A percentile compares a stretch with the other conserved stretches of the same genome.
phyloP scores from a whole-genome alignment of 2,888 invertebrate genomes.

The Tenthredo amoena region DNA sequence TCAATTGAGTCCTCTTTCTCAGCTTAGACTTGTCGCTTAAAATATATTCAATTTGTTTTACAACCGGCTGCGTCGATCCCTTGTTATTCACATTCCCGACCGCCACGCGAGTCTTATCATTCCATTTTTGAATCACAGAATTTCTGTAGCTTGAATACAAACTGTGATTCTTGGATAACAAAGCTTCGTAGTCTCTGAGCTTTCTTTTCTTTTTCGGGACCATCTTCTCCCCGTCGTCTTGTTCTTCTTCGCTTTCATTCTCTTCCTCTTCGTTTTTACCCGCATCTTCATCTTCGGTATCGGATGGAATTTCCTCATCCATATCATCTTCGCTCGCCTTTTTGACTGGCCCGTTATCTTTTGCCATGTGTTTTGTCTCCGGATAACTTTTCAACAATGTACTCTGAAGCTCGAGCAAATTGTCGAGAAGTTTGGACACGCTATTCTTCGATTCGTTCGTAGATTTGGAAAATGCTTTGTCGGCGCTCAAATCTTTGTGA shows the following conservation, averaged over 20 bases:
- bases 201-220: slow-evolving; percentile 79
- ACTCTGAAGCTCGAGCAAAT: slow-evolving; percentile 83
- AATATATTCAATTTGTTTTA: slow-evolving; percentile 92
- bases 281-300: slow-evolving; percentile 71
- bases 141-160: slow-evolving; percentile 86
- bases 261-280: slow-evolving; percentile 81
- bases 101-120: slow-evolving; percentile 92
- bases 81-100: slow-evolving; percentile 83
- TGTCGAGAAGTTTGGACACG: slow-evolving; percentile 83
- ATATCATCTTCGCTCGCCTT: slow-evolving; percentile 74
- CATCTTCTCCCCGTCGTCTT: slow-evolving; percentile 63
- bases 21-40: slow-evolving; percentile 89
- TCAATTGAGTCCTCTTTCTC: slow-evolving; percentile 88
- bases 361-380: slow-evolving; percentile 83
- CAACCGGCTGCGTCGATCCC: slow-evolving; percentile 82
- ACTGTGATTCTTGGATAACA: slow-evolving; percentile 81
- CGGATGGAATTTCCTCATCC: slow-evolving; percentile 74
- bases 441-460: slow-evolving; percentile 80
- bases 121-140: slow-evolving; percentile 94
- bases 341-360: slow-evolving; percentile 63
- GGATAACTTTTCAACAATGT: slow-evolving; percentile 83
- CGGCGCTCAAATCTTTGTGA: slow-evolving; percentile 79
- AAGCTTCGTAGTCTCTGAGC: slow-evolving; percentile 81
- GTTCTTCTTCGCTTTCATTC: slow-evolving; percentile 78
- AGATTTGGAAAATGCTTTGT: slow-evolving; percentile 80